Conservation (phyloP, 2,888 invertebrate genomes). For the Chromoteleia sp. region DNA sequence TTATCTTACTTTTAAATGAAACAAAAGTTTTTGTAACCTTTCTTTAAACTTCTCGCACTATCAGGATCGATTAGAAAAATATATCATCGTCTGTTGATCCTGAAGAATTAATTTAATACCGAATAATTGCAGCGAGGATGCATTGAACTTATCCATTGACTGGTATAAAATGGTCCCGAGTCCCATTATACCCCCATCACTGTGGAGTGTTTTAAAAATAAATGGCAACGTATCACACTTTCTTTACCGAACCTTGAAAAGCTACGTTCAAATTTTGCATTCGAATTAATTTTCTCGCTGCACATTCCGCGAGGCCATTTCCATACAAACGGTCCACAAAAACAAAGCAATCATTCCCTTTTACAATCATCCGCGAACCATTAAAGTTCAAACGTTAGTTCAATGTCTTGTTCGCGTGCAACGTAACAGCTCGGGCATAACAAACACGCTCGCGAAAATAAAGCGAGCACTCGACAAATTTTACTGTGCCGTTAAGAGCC, state of each 20-base stretch:
- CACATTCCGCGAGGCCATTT: conserved; percentile 31
- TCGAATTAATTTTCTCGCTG: conserved; percentile 15
- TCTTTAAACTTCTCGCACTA: no score
- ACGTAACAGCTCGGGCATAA: conserved; percentile 31
- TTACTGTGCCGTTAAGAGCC: conserved; percentile 38
- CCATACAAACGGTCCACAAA: conserved; percentile 46
- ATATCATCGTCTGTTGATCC: no score
- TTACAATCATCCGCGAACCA: conserved; percentile 39
- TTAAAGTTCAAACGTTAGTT: conserved; percentile 59
- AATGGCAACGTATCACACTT: conserved; percentile 21
- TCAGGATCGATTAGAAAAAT: no score
- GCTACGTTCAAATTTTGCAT: conserved; percentile 14
- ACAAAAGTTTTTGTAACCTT: no score
- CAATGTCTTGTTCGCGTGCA: conserved; percentile 53
- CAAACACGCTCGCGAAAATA: conserved; percentile 49
- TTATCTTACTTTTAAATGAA: no score
- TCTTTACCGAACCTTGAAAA: conserved; percentile 23
- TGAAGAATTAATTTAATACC: no score
- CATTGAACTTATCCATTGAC: no score
- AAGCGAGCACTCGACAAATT: conserved; percentile 51
- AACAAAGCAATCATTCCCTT: conserved; percentile 36
- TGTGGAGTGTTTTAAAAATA: conserved; percentile 3
- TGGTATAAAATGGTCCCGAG: no score
- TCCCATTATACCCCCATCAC: conserved; percentile 19
- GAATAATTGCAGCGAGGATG: no score